Evolutionary conservation across 92 coral and sea anemone species (phyloP).

Genomic region (Heteractis magnifica): DNA sequence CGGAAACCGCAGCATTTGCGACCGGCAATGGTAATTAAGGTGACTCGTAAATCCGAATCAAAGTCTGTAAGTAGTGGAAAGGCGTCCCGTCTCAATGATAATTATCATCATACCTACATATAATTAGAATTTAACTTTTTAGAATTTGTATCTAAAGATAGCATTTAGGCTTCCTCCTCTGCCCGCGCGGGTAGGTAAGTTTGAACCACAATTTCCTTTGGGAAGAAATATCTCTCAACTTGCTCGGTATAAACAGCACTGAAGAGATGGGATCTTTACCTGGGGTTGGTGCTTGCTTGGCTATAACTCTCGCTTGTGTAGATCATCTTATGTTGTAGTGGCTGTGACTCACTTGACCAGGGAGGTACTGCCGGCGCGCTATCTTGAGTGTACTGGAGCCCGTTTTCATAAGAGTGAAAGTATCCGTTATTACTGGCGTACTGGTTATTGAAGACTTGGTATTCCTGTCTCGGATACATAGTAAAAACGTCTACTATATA

Average conservation of each 20-base stretch:
- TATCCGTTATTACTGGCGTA: conserved; percentile 23
- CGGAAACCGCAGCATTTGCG: conserved; percentile 33
- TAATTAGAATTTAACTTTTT: background rate
- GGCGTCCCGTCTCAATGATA: background rate
- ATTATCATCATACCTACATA: background rate
- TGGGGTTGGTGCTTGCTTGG: conserved; percentile 22
- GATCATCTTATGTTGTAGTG: conserved; percentile 33
- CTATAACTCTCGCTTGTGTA: conserved; percentile 23
- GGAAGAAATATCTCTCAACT: background rate
- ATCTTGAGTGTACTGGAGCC: conserved; percentile 24
- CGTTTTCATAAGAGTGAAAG: conserved; percentile 18
- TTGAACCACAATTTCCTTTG: background rate
- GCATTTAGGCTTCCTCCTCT: background rate
- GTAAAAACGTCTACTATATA: background rate
- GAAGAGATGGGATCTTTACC: background rate
- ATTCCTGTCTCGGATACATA: conserved; percentile 43
- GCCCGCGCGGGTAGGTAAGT: background rate
- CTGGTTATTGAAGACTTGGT: conserved; percentile 18
- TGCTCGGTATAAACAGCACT: background rate
- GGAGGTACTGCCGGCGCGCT: background rate
- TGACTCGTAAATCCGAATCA: background rate
- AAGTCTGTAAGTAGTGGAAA: background rate
- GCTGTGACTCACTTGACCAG: conserved; percentile 27
- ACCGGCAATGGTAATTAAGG: conserved; percentile 15
- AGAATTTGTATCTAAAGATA: background rate